Conservation (phyloP, 1,140 invertebrate species). For the Centruroides sculpturatus region DNA sequence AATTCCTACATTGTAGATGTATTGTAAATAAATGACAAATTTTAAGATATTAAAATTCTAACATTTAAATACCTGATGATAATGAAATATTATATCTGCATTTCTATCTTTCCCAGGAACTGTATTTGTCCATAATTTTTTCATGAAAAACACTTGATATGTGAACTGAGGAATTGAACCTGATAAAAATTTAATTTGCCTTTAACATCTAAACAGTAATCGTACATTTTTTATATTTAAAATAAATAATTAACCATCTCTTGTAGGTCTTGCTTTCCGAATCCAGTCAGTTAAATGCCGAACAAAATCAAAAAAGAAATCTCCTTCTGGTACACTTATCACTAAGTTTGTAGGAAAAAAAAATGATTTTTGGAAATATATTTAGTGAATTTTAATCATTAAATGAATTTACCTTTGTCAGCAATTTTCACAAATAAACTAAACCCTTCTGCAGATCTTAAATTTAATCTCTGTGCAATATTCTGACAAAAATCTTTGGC, state of each 20-base stretch:
- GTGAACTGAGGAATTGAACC: conserved; percentile 70
- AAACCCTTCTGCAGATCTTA: conserved; percentile 91
- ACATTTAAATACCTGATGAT: conserved; percentile 57
- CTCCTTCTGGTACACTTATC: conserved; percentile 97
- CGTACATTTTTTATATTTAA: background rate
- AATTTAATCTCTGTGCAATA: conserved; percentile 71
- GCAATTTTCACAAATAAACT: conserved; percentile 98
- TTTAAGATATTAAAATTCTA: background rate
- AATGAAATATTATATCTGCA: conserved; percentile 97
- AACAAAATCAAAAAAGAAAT: conserved; percentile 99
- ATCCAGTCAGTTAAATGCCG: conserved; percentile 98
- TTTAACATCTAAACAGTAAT: background rate
- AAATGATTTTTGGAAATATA: too few relatives aligned
- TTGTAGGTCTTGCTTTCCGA: conserved; percentile 79
- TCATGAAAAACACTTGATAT: conserved; percentile 99
- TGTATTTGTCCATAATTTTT: conserved; percentile 98
- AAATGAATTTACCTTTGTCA: conserved; percentile 50
- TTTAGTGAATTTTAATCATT: too few relatives aligned
- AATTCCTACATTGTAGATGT: conserved; percentile 44
- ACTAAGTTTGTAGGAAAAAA: conserved; percentile 35
- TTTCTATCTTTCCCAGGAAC: conserved; percentile 93
- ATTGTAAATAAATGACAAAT: background rate
- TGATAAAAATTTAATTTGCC: conserved; percentile 16
- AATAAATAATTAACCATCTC: conserved; percentile 52
- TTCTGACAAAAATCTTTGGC: conserved; percentile 98